Conservation (phyloP, 1,140 invertebrate species). For the Drosophila tsacasi region DNA sequence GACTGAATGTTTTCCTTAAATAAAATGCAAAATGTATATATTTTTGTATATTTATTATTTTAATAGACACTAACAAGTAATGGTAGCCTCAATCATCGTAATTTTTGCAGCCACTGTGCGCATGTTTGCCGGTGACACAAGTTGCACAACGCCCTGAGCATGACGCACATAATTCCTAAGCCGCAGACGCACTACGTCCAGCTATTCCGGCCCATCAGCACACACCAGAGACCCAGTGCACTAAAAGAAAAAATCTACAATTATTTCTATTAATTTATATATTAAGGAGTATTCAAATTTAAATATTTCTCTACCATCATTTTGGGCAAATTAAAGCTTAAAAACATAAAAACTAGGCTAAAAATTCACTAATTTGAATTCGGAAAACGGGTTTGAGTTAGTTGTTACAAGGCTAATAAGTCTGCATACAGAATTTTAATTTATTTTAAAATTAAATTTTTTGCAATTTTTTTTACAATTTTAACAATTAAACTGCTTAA, state of each 20-base stretch:
- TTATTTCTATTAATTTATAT: neutral
- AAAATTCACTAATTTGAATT: no score
- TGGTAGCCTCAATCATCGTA: neutral
- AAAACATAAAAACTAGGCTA: no score
- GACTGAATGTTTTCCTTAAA: neutral
- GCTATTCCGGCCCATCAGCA: constrained; percentile 11
- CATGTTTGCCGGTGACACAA: constrained; percentile 46
- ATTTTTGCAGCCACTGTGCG: constrained; percentile 13
- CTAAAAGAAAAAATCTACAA: neutral
- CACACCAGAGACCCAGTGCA: neutral
- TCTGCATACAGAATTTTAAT: no score
- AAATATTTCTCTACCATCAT: no score
- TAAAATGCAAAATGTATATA: no score
- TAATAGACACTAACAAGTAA: neutral
- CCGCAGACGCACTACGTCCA: constrained; percentile 50
- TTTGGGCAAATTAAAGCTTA: no score
- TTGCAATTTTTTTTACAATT: no score
- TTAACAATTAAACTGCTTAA: no score
- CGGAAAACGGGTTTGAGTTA: no score
- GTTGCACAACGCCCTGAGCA: constrained; percentile 47
- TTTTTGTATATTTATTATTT: neutral
- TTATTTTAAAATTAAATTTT: no score
- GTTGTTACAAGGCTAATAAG: no score
- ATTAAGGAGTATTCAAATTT: no score
- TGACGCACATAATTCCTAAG: constrained; percentile 71